A percentile compares a stretch with the other conserved stretches of the same genome.
Evolutionary conservation across 1,140 invertebrate species (phyloP).

Genomic region (Streblospio benedicti): DNA sequence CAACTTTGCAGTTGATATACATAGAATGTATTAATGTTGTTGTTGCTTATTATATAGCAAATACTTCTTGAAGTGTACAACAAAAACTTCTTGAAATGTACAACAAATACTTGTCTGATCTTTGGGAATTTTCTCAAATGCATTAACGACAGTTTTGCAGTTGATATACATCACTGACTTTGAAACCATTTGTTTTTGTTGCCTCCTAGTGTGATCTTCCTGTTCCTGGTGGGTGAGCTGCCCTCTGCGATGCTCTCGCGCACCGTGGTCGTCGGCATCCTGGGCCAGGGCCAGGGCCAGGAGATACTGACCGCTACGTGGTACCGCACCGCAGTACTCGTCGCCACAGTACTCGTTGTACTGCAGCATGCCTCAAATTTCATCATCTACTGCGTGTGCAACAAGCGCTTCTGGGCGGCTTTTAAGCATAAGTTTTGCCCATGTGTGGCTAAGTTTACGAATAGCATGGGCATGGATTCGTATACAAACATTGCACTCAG

Average conservation of each 20-base stretch:
- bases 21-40: too few species aligned
- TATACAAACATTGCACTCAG: neutral
- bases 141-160: too few species aligned
- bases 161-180: too few species aligned
- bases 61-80: too few species aligned
- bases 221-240: conserved; percentile 18
- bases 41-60: too few species aligned
- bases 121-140: too few species aligned
- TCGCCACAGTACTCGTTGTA: conserved; percentile 12
- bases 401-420: conserved; percentile 10
- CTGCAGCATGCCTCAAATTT: conserved; percentile 14
- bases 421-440: neutral
- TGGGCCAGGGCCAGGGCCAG: neutral
- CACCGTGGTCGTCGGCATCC: conserved; percentile 4
- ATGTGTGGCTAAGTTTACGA: neutral
- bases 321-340: conserved; percentile 1
- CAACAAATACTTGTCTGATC: too few species aligned
- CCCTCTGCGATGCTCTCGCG: conserved; percentile 12
- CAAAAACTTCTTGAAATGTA: too few species aligned
- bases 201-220: conserved; percentile 16
- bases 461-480: neutral
- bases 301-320: neutral
- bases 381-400: conserved; percentile 17
- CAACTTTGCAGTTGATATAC: too few species aligned
- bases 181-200: too few species aligned